Percentiles rank a stretch among this genome's conserved stretches.
phyloP scores from a whole-genome alignment of 1,140 invertebrate genomes.

The Eubasilissa regina region DNA sequence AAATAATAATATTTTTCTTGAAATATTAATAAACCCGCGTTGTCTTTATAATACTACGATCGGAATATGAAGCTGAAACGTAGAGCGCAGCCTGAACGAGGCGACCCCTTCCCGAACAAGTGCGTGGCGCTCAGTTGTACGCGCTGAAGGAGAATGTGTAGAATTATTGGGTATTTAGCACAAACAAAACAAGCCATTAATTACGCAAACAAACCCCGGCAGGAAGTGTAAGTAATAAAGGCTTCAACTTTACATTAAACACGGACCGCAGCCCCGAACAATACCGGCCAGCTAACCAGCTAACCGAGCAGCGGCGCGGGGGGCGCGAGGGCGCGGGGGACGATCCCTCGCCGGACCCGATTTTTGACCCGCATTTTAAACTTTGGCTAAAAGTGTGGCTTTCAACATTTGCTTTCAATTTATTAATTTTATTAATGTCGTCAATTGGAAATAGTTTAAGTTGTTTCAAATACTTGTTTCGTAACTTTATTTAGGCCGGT shows the following conservation, averaged over 20 bases:
- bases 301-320: neutral
- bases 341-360: neutral
- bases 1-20: too few species aligned
- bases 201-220: conserved; percentile 60
- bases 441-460: too few species aligned
- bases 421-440: too few species aligned
- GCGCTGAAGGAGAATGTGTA: conserved; percentile 44
- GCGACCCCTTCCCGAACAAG: conserved; percentile 24
- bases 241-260: conserved; percentile 58
- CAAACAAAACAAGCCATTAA: conserved; percentile 61
- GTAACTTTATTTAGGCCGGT: too few species aligned
- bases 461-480: too few species aligned
- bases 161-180: conserved; percentile 60
- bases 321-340: neutral
- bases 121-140: conserved; percentile 32
- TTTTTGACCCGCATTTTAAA: conserved; percentile 22
- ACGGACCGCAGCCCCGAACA: conserved; percentile 51
- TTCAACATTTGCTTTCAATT: too few species aligned
- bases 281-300: conserved; percentile 47
- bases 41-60: too few species aligned
- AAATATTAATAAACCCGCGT: too few species aligned
- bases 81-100: conserved; percentile 10
- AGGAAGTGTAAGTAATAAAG: conserved; percentile 60
- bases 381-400: too few species aligned
- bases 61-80: conserved; percentile 23